phyloP scores from a whole-genome alignment of 2,888 invertebrate genomes.

The Agonopterix arenella region DNA sequence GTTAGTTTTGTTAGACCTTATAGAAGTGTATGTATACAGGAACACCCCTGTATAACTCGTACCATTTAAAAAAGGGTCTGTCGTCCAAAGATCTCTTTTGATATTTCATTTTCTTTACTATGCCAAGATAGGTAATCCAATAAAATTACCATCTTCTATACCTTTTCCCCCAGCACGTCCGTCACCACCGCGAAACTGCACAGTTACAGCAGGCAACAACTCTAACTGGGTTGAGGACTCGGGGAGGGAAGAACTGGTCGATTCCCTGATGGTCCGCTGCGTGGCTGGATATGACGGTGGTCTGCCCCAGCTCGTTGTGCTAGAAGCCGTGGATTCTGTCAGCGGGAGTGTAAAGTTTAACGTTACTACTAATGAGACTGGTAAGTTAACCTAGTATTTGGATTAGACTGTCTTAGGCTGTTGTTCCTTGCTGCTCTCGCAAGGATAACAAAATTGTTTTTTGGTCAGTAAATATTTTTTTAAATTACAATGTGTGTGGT shows the following conservation, averaged over 20 bases:
- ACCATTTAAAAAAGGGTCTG: too few relatives aligned
- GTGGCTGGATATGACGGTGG: conserved; percentile 93
- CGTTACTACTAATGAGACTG: conserved; percentile 79
- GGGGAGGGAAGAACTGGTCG: conserved; percentile 46
- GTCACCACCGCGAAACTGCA: conserved; percentile 90
- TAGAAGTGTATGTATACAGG: too few relatives aligned
- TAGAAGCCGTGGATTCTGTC: conserved; percentile 87
- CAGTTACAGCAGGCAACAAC: conserved; percentile 80
- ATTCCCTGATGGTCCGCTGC: conserved; percentile 85
- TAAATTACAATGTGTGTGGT: too few relatives aligned
- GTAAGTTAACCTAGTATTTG: conserved; percentile 28
- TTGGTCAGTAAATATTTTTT: too few relatives aligned
- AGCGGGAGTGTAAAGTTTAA: conserved; percentile 83
- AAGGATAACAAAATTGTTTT: too few relatives aligned
- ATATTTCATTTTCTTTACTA: too few relatives aligned
- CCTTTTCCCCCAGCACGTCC: conserved; percentile 80
- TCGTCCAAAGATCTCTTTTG: too few relatives aligned
- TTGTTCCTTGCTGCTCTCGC: too few relatives aligned
- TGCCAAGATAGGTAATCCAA: too few relatives aligned
- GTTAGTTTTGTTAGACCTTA: too few relatives aligned
- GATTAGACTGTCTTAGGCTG: too few relatives aligned
- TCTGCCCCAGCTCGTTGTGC: conserved; percentile 87
- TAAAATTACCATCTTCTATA: not conserved
- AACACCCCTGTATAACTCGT: too few relatives aligned
- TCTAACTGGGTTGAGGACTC: conserved; percentile 69